phyloP scores from a whole-genome alignment of 2,888 invertebrate genomes.

The Drosophila fulvimacula region DNA sequence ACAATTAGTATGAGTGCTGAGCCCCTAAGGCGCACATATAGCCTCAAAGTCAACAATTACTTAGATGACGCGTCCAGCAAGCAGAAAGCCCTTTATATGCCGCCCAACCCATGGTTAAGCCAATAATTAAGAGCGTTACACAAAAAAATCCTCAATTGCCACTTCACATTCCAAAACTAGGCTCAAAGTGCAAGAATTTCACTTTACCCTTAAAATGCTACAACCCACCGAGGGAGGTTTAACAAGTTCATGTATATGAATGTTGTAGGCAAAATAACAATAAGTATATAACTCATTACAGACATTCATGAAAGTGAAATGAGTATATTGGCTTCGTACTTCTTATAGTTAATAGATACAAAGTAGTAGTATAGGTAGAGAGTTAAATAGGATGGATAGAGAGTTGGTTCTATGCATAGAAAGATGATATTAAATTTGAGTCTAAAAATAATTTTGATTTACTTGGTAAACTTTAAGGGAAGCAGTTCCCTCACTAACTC shows the following conservation, averaged over 20 bases:
- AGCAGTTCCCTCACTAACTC: too few species aligned
- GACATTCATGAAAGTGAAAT: too few species aligned
- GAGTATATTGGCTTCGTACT: too few species aligned
- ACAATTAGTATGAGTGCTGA: conserved; percentile 43
- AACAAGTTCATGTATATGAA: neutral
- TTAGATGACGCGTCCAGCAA: conserved; percentile 30
- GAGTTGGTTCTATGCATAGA: too few species aligned
- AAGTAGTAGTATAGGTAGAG: too few species aligned
- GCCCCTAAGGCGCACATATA: conserved; percentile 21
- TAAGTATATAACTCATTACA: too few species aligned
- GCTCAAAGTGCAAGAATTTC: conserved; percentile 13
- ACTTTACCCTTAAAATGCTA: neutral
- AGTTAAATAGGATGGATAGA: too few species aligned
- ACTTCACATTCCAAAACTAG: conserved; percentile 7
- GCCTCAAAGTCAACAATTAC: conserved; percentile 28
- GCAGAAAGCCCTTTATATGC: conserved; percentile 10
- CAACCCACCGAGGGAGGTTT: neutral
- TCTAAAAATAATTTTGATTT: too few species aligned
- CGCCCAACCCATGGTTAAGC: conserved; percentile 17
- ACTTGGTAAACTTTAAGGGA: too few species aligned
- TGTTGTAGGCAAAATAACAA: neutral
- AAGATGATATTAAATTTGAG: too few species aligned
- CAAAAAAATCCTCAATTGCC: conserved; percentile 16
- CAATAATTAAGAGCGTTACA: conserved; percentile 27
- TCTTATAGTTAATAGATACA: too few species aligned